Conservation (phyloP, 2,797 vertebrate species). For the Falco concolor region DNA sequence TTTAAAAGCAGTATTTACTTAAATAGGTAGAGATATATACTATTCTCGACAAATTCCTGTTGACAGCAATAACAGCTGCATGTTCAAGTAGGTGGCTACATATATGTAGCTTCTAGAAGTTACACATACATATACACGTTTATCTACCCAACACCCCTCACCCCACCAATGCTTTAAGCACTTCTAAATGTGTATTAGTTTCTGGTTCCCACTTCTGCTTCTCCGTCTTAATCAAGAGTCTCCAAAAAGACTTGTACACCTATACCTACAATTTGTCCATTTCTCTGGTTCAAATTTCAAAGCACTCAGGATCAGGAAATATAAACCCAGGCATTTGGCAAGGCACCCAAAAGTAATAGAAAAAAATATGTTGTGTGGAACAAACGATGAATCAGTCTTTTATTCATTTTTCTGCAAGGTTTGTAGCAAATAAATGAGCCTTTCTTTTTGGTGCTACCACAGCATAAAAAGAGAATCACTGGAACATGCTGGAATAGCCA, state of each 20-base stretch:
- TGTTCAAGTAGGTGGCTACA: neutral
- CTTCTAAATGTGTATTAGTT: neutral
- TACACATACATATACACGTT: neutral
- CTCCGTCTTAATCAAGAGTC: neutral
- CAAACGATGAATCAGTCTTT: conserved; percentile 62
- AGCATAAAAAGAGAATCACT: conserved; percentile 67
- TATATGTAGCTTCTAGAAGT: neutral
- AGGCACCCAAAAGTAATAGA: conserved; percentile 29
- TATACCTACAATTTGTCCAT: neutral
- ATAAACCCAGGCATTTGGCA: conserved; percentile 8
- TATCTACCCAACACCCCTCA: neutral
- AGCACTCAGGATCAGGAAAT: conserved; percentile 19
- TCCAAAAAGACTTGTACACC: neutral
- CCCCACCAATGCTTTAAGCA: neutral
- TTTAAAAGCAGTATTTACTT: conserved; percentile 6
- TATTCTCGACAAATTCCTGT: neutral
- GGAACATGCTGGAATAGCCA: conserved; percentile 62
- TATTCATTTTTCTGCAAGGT: conserved; percentile 67
- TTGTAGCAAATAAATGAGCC: conserved; percentile 65
- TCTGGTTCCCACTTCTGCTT: neutral
- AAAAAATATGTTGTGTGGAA: conserved; percentile 34
- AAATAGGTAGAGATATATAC: neutral
- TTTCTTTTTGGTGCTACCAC: conserved; percentile 64
- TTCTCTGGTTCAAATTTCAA: conserved; percentile 50
- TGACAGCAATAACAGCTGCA: neutral